Evolutionary conservation across 2,888 invertebrate species (phyloP), one percentile per base, ranked within the genome.

Genomic region (Caenorhabditis imperialis): DNA sequence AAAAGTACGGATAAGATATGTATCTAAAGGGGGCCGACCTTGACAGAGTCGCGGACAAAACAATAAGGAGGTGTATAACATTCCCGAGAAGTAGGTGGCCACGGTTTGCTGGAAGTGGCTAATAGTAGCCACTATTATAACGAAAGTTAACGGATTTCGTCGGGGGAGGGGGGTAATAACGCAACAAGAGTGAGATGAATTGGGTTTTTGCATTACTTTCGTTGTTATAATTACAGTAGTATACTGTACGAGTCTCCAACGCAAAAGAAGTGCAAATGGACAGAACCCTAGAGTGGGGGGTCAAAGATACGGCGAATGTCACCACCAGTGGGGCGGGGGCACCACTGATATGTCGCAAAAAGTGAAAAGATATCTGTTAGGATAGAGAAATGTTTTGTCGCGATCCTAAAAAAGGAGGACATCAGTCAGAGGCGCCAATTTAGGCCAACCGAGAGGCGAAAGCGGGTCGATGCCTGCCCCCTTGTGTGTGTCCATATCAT

Each of bases 101-200:
- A 10, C 10, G 30, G 6, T 30, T 30, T 30, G 7, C 10, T 10
- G 30, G 7, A 10, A 30, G 10, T 30, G 30, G 10, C 6, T 30
- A 30, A 30, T 30, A 30, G 7, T 30, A n/a, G n/a, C n/a, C n/a
- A n/a, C n/a, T n/a, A n/a, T n/a, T n/a, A n/a, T n/a, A n/a, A n/a
- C 55, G 57, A 67, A 67, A 67, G 65, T 67, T 67, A 67, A 67
- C 65, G 57, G 65, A 65, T 65, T 65, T 62, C 30, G 47, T 18
- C 6, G 30, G 30, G 30, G 30, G 30, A 30, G 30, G 30, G 30
- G 10, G 30, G 30, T 6, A 7, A 30, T 30, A 6, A 30, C 10
- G n/a, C n/a, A n/a, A n/a, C n/a, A n/a, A n/a, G n/a, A n/a, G n/a
- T n/a, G n/a, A n/a, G n/a, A n/a, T n/a, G n/a, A n/a, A n/a, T n/a